phyloP scores from a whole-genome alignment of 2,888 invertebrate genomes.

The Morpho helenor region DNA sequence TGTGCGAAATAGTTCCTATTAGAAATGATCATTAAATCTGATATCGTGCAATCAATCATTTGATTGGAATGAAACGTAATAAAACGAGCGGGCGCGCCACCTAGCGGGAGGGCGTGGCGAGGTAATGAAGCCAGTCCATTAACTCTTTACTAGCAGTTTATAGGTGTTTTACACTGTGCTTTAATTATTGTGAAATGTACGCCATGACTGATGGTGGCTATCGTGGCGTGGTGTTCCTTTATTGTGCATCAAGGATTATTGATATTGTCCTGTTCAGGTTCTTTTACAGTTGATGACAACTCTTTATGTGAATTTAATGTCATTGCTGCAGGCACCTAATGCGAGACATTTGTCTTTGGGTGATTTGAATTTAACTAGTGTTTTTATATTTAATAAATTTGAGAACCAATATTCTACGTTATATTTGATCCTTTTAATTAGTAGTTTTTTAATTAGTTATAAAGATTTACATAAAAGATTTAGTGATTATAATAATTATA shows the following conservation, averaged over 20 bases:
- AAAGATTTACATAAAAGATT: no score
- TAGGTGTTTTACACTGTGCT: constrained; percentile 61
- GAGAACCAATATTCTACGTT: no score
- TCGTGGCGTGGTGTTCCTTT: constrained; percentile 14
- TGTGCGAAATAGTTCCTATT: constrained; percentile 23
- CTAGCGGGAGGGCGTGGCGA: constrained; percentile 54
- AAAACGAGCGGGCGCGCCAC: constrained; percentile 50
- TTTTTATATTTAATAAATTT: no score
- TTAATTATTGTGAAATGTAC: constrained; percentile 66
- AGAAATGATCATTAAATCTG: constrained; percentile 25
- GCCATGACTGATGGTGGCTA: constrained; percentile 37
- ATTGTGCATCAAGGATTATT: constrained; percentile 9
- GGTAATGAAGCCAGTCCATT: constrained; percentile 58
- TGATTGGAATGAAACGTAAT: constrained; percentile 32
- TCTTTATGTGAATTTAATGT: not conserved
- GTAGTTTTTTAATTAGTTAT: no score
- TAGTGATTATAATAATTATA: no score
- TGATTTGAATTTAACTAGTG: no score
- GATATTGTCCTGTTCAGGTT: constrained; percentile 2
- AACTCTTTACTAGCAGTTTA: constrained; percentile 63
- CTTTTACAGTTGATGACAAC: constrained; percentile 2
- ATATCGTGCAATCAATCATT: constrained; percentile 33
- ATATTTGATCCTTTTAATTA: no score
- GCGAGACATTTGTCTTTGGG: not conserved
- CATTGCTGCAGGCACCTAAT: constrained; percentile 4